phyloP scores from a whole-genome alignment of 2,888 invertebrate genomes.

The Agrotis ipsilon region DNA sequence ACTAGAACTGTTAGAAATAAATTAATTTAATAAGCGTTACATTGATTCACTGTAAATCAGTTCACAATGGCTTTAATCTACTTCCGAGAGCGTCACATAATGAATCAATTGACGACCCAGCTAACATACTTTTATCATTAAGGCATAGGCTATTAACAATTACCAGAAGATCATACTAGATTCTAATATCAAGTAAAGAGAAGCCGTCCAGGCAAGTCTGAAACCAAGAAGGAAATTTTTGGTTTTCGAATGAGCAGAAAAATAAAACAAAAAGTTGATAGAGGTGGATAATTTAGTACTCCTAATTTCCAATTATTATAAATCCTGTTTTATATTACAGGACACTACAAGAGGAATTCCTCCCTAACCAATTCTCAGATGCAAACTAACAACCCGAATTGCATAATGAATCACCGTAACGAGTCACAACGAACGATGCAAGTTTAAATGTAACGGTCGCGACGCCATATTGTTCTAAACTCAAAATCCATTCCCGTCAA shows the following conservation, averaged over 20 bases:
- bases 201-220: not conserved
- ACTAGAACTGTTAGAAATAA: not conserved
- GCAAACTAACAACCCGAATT: constrained; percentile 38
- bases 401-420: constrained; percentile 60
- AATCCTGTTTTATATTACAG: no score
- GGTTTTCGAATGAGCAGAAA: not conserved
- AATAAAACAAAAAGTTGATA: no score
- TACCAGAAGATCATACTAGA: no score
- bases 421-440: constrained; percentile 69
- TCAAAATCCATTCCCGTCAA: constrained; percentile 66
- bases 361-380: not conserved
- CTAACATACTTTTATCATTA: constrained; percentile 54
- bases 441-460: constrained; percentile 72
- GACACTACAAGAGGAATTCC: no score
- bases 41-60: constrained; percentile 30
- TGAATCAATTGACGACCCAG: constrained; percentile 73
- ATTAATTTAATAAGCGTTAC: not conserved
- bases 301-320: no score
- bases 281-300: no score
- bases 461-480: constrained; percentile 75
- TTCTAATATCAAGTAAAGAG: no score
- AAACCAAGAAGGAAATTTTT: not conserved
- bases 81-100: constrained; percentile 68
- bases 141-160: constrained; percentile 30
- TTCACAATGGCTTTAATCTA: constrained; percentile 42